These are phyloP conservation scores for Pheosia tremula DNA, from an alignment of 2,888 invertebrate genomes.

Conservation along the genomic window DNA sequence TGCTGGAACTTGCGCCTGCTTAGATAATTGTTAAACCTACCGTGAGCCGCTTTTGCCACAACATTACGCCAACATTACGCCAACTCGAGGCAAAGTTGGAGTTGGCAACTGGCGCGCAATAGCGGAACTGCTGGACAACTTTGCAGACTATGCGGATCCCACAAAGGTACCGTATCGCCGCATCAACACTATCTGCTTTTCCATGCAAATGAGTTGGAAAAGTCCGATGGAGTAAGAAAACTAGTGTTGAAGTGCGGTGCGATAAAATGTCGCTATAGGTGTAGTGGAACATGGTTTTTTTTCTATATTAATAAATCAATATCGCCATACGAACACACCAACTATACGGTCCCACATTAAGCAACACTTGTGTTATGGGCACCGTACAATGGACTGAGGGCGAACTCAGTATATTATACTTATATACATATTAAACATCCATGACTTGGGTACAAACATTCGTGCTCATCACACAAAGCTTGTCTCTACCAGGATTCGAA, in stretches of 20 bases:
- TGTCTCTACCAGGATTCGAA: too few species aligned
- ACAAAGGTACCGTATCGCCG: conserved; percentile 79
- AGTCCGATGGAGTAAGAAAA: conserved; percentile 80
- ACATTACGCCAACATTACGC: conserved; percentile 75
- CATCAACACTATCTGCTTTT: conserved; percentile 83
- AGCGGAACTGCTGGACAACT: conserved; percentile 59
- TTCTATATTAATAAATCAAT: not conserved
- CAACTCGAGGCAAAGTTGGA: conserved; percentile 49
- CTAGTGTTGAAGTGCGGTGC: conserved; percentile 46
- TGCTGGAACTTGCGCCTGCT: conserved; percentile 71
- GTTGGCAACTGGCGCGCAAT: conserved; percentile 73
- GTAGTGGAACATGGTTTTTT: not conserved
- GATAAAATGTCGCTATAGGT: conserved; percentile 50
- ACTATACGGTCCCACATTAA: too few species aligned
- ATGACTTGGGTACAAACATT: too few species aligned
- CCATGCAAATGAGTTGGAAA: conserved; percentile 84
- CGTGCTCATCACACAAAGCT: too few species aligned
- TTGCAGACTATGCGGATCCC: conserved; percentile 75
- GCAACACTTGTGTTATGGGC: too few species aligned
- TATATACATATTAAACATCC: too few species aligned
- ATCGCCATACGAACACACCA: too few species aligned
- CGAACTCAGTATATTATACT: too few species aligned
- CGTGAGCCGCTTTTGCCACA: conserved; percentile 81
- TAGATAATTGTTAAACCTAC: conserved; percentile 83
- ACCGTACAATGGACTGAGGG: too few species aligned